These are phyloP conservation scores for Nephrotoma flavescens DNA, from an alignment of 2,888 invertebrate species.

Conservation along the genomic window DNA sequence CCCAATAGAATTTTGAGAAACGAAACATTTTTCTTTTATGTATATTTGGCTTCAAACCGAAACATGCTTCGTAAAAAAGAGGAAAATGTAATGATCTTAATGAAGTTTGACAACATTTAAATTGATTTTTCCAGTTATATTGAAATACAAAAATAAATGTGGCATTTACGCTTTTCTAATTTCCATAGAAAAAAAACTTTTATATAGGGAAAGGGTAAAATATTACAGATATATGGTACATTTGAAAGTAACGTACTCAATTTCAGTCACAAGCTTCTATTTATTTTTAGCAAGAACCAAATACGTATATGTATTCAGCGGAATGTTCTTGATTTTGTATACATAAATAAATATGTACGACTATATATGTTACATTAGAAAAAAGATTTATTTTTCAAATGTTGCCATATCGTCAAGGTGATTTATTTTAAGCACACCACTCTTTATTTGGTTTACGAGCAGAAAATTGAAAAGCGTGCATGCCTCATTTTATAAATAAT, in stretches of 20 bases:
- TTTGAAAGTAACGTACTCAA: background rate
- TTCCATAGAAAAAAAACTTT: background rate
- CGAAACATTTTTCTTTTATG: background rate
- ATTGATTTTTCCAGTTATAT: background rate
- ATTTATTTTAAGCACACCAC: background rate
- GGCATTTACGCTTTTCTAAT: background rate
- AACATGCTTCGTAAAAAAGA: background rate
- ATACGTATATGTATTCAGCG: background rate
- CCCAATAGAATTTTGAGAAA: background rate
- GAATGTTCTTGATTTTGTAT: background rate
- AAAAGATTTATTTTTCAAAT: background rate
- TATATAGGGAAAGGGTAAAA: background rate
- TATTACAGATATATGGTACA: background rate
- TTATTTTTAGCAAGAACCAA: background rate
- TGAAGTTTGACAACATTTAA: background rate
- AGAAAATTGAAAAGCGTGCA: background rate
- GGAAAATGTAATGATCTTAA: background rate
- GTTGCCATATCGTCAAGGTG: background rate
- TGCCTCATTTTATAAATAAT: background rate
- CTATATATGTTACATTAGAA: background rate
- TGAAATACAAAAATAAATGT: background rate
- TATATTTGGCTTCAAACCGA: background rate
- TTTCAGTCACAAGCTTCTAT: background rate
- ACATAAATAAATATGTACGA: background rate
- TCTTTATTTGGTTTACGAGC: background rate